A percentile compares a stretch with the other conserved stretches of the same genome.
Evolutionary conservation across 1,140 invertebrate species (phyloP).

Genomic region (Tyrophagus putrescentiae): DNA sequence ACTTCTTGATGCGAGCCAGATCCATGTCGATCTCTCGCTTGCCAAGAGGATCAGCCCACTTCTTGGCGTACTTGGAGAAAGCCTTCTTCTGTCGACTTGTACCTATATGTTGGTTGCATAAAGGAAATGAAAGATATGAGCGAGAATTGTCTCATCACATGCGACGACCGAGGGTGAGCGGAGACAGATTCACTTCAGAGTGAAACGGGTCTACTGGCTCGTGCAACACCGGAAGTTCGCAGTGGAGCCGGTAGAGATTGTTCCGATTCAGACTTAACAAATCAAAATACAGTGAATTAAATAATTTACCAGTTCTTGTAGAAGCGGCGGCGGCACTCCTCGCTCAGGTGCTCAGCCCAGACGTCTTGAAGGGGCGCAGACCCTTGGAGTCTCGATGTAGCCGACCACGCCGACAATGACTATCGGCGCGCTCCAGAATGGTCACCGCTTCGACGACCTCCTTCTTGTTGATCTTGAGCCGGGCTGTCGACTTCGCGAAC

Average conservation of each 20-base stretch:
- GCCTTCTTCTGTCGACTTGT: conserved; percentile 99
- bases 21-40: conserved; percentile 92
- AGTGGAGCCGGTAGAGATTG: conserved; percentile 25
- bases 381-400: conserved; percentile 96
- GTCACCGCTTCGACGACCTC: conserved; percentile 98
- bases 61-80: conserved; percentile 94
- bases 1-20: conserved; percentile 90
- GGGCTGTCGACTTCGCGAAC: conserved; percentile 96
- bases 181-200: conserved; percentile 26
- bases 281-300: neutral
- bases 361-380: conserved; percentile 82
- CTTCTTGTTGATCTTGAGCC: conserved; percentile 96
- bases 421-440: conserved; percentile 91
- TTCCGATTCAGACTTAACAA: conserved; percentile 17
- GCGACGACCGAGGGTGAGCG: conserved; percentile 31
- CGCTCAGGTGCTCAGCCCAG: conserved; percentile 95
- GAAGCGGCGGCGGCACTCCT: conserved; percentile 92
- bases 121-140: conserved; percentile 14
- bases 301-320: conserved; percentile 97
- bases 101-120: conserved; percentile 55
- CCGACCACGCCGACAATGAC: conserved; percentile 91
- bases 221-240: conserved; percentile 8
- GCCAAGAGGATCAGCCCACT: conserved; percentile 92
- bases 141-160: conserved; percentile 20
- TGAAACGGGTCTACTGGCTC: neutral